Evolutionary conservation across 2,113 vertebrate species (phyloP).

Genomic region (Suricata suricatta): DNA sequence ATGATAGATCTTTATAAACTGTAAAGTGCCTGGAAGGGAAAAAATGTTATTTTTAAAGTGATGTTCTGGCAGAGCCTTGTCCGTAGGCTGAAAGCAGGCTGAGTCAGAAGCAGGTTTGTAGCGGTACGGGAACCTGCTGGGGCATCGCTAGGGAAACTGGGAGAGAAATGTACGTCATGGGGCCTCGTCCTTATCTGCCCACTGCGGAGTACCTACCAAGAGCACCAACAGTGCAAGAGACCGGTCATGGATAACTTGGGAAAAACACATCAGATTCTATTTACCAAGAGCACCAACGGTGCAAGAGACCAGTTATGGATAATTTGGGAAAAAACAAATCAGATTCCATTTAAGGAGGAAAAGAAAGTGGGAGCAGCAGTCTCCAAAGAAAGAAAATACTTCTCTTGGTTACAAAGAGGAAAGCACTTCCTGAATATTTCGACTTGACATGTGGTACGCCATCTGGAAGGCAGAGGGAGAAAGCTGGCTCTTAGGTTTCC

Average conservation of each 20-base stretch:
- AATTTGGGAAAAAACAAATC: conserved; percentile 11
- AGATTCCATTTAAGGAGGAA: conserved; percentile 48
- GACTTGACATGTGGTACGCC: conserved; percentile 40
- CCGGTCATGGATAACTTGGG: background rate
- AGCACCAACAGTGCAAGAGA: conserved; percentile 11
- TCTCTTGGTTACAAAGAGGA: conserved; percentile 41
- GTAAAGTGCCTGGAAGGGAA: conserved; percentile 3
- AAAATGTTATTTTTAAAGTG: conserved; percentile 37
- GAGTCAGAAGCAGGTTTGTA: conserved; percentile 73
- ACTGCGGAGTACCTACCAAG: conserved; percentile 6
- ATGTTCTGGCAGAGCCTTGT: conserved; percentile 46
- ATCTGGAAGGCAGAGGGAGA: conserved; percentile 66
- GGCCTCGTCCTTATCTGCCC: conserved; percentile 45
- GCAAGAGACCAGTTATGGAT: background rate
- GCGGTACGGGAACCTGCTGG: conserved; percentile 51
- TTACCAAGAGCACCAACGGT: conserved; percentile 14
- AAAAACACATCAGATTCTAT: background rate
- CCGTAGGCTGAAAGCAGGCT: conserved; percentile 53
- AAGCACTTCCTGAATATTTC: conserved; percentile 55
- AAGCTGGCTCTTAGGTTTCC: conserved; percentile 41
- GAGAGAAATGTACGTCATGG: background rate
- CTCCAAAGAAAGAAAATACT: conserved; percentile 55
- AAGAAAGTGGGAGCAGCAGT: background rate
- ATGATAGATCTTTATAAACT: conserved; percentile 29
- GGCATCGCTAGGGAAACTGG: conserved; percentile 70